Evolutionary conservation across 2,888 invertebrate species (phyloP), one percentile per base, ranked within the genome.

Genomic region (Hedya salicella): DNA sequence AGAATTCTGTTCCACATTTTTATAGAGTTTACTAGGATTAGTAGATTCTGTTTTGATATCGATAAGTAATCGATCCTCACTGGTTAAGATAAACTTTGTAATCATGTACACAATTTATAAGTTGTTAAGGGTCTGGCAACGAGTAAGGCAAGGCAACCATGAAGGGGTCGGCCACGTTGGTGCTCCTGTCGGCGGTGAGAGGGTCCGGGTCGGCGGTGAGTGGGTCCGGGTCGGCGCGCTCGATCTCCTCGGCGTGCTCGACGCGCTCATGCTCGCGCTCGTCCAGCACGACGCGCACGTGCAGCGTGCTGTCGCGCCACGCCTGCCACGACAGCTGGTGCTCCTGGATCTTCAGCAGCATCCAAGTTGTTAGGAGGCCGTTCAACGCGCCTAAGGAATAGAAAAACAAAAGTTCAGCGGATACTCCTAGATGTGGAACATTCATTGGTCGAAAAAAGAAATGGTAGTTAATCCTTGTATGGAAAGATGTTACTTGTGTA

Each of bases 281-380:
- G 25, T 78, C 83, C 62, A 91, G 85, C 40, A 85, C 73, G 69
- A 92, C 91, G 78, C 78, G 89, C 76, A 92, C 89, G 82, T 87
- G 89, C 75, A 91, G 85, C 57, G 89, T 88, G 79, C 83, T 81
- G 83, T 88, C 91, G 32, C 91, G 86, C 91, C 91, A 92, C 71
- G 87, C 80, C 73, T 83, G 89, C 91, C 91, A 92, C 71, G 91
- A 87, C 75, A 81, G 49, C 83, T 91, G 91, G 81, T 92, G 91
- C 82, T 91, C 91, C 75, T 92, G 91, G 71, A 91, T 82, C 84
- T 91, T 92, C 42, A 92, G 85, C 76, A 92, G 86, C 85, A 91
- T 88, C 91, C 91, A 92, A 42, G 91, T 92, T 1, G 91, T 92
- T 67, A 92, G 81, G 69, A 92, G 78, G 0, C 91, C 91, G 80